Base-by-base conservation (phyloP, 1,140 invertebrate species). In the Sipha flava region DNA sequence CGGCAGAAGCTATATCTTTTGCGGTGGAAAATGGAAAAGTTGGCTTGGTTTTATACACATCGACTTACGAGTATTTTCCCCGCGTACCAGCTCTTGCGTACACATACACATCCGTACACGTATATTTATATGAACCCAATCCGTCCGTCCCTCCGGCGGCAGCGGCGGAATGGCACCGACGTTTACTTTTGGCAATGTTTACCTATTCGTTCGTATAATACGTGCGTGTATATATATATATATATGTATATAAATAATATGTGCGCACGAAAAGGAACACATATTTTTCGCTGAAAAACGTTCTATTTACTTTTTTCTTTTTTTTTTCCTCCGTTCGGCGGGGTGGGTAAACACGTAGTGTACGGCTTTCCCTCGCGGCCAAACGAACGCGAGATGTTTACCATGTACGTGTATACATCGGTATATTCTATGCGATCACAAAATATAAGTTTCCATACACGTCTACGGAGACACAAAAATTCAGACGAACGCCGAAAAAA, bases 131-230 rank as follows among this genome's bases (percentile, higher is more conserved):
- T 12, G 31, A 18, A 14, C 3, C n/a, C 34, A 37, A 64, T 37
- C 3, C 59, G 10, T 12, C n/a, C 62, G 10, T 12, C n/a, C 62
- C 34, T 21, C 4, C 34, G 34, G 34, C 34, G n/a, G 29, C 29
- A 14, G 12, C 0, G 62, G n/a, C n/a, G n/a, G n/a, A n/a, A n/a
- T n/a, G n/a, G n/a, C n/a, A n/a, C n/a, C 62, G 23, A 64, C 62
- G 10, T 64, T 40, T 64, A 66, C 34, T 66, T 66, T 66, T 66
- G 62, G 62, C 62, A 66, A 66, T 66, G 62, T 66, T 66, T 66
- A 66, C 62, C 34, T 40, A 66, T 40, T n/a, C n/a, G n/a, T n/a
- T n/a, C n/a, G 21, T 16, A 40, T 62, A 34, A n/a, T 3, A 21
- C 34, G n/a, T 12, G 0, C 31, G 18, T 1, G n/a, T 10, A 10